Conservation (phyloP, 2,113 vertebrate species). For the Tragelaphus buxtoni region DNA sequence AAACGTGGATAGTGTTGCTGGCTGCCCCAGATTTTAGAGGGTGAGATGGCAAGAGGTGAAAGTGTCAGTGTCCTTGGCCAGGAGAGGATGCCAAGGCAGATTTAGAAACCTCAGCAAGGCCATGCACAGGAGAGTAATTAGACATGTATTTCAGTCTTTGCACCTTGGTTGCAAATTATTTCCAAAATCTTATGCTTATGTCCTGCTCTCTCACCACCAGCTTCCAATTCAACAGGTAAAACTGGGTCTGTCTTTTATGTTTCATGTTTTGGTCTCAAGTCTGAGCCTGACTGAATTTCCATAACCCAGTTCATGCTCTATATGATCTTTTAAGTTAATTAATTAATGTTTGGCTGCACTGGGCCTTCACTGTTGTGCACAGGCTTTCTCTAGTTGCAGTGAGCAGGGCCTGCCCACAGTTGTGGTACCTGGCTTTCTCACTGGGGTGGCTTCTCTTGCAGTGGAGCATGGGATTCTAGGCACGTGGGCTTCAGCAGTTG, state of each 20-base stretch:
- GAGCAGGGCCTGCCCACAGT: neutral
- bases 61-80: constrained; percentile 10
- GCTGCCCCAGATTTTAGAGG: constrained; percentile 46
- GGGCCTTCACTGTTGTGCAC: neutral
- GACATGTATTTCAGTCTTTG: neutral
- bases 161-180: neutral
- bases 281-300: neutral
- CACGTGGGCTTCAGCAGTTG: neutral
- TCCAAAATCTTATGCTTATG: neutral
- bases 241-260: neutral
- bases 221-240: neutral
- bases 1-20: constrained; percentile 5
- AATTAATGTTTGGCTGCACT: neutral
- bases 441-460: neutral
- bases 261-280: neutral
- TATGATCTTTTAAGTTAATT: neutral
- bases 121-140: neutral
- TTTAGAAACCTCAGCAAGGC: neutral
- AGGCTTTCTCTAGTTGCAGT: neutral
- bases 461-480: neutral
- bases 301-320: neutral
- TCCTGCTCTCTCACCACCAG: neutral
- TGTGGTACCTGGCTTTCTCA: neutral
- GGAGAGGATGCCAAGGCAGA: neutral
- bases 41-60: constrained; percentile 38